Evolutionary conservation across 53 echinoderm and acorn worm genomes (phyloP).

Genomic region (Holothuria scabra): DNA sequence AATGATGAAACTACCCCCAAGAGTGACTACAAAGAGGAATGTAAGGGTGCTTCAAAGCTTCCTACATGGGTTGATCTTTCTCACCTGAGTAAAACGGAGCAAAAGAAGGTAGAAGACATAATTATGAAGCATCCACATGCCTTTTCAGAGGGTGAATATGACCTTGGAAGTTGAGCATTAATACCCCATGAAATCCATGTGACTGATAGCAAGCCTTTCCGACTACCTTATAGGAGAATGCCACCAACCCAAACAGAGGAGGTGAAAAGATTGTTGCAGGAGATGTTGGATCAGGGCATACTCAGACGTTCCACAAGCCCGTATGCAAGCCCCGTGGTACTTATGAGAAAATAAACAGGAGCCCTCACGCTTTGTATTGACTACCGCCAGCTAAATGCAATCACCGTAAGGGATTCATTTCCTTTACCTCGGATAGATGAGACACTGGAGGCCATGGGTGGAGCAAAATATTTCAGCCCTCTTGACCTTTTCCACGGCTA

Average conservation of each 20-base stretch:
- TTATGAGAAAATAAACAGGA: slow-evolving; percentile 62
- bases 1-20: no score
- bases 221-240: slow-evolving; percentile 18
- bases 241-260: slow-evolving; percentile 15
- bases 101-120: no score
- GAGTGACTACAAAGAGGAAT: no score
- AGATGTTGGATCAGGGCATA: slow-evolving; percentile 13
- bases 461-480: slow-evolving; percentile 53
- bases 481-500: slow-evolving; percentile 72
- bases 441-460: slow-evolving; percentile 63
- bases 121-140: no score
- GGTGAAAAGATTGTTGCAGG: slow-evolving; percentile 9
- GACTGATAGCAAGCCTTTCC: not conserved
- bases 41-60: no score
- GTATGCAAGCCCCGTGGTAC: slow-evolving; percentile 64
- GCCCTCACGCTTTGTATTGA: slow-evolving; percentile 58
- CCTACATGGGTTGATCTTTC: no score
- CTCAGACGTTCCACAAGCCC: slow-evolving; percentile 47
- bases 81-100: no score
- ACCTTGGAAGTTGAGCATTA: not conserved
- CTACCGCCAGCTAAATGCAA: slow-evolving; percentile 58
- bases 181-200: slow-evolving; percentile 15
- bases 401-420: slow-evolving; percentile 67
- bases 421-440: slow-evolving; percentile 62
- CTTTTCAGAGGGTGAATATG: slow-evolving; percentile 18